Conservation (phyloP, 1,140 invertebrate species). For the Ylistrum balloti region DNA sequence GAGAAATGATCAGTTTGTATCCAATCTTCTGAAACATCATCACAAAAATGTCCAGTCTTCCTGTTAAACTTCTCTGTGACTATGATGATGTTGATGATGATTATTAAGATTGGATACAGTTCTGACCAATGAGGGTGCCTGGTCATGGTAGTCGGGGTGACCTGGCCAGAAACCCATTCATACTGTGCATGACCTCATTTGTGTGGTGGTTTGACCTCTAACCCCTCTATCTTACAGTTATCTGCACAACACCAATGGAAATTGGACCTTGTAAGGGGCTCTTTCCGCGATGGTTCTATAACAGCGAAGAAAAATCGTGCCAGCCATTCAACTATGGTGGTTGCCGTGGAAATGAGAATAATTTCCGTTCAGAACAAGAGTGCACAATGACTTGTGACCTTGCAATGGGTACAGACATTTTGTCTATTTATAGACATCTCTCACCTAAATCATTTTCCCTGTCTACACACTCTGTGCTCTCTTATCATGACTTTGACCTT, state of each 20-base stretch:
- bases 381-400: slow-evolving; percentile 4
- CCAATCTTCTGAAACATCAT: not conserved
- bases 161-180: not conserved
- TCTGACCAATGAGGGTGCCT: not conserved
- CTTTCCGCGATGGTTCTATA: slow-evolving; percentile 92
- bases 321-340: slow-evolving; percentile 93
- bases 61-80: not conserved
- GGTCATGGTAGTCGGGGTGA: not conserved
- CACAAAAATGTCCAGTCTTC: not conserved
- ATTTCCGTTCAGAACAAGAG: slow-evolving; percentile 84
- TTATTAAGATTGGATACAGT: not conserved
- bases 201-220: slow-evolving; percentile 5
- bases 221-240: slow-evolving; percentile 68
- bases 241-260: slow-evolving; percentile 85
- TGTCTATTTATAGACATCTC: no score
- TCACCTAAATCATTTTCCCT: no score
- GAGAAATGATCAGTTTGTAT: not conserved
- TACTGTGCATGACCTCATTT: not conserved
- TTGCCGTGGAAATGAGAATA: slow-evolving; percentile 94
- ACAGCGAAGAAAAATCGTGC: slow-evolving; percentile 88
- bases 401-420: slow-evolving; percentile 17
- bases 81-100: no score
- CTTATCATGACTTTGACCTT: not conserved
- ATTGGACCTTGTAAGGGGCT: slow-evolving; percentile 91
- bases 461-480: not conserved